Evolutionary conservation across 1,140 invertebrate genomes (phyloP), one percentile per base, ranked within the genome.

Genomic region (Drosophila nebulosa): DNA sequence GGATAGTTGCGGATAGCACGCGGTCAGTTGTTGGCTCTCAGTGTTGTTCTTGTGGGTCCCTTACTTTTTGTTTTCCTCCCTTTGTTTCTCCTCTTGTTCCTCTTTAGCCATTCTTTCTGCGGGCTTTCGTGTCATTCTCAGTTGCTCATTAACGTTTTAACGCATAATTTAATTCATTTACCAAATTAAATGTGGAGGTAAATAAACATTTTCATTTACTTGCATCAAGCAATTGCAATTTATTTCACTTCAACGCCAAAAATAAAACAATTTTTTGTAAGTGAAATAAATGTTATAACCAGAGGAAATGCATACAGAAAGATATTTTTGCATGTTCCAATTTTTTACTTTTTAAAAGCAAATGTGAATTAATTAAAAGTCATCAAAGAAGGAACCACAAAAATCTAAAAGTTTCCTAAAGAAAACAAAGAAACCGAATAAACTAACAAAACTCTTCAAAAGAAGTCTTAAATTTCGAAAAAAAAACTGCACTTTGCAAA

Each of bases 1-100:
- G 83, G 74, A 86, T 86, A 88, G 83, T 70, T 88, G 83, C 65
- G 83, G 83, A 83, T 78, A 88, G 63, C 68, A 32, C 27, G 78
- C 53, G 83, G 83, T 86, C 78, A 78, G 74, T 75, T 61, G 67
- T 69, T 27, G 74, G 81, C 58, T 79, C 74, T 68, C 63, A 64
- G 61, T 46, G 39, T 21, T 46, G 39, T 21, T 18, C 6, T 16
- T 42, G 65, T 85, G 66, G 72, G 77, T 77, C 73, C 36, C n/a
- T 39, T 14, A 10, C 9, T 42, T 51, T 58, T 63, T 16, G 59
- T 32, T 35, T 21, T 32, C 42, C n/a, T 10, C 32, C 46, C 9
- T n/a, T 18, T 0, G 36, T 10, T 50, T 16, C 32, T 22, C 30
- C 30, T 3, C 3, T 42, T 35, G 42, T 58, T 21, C 56, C n/a